These are phyloP conservation scores for Zootoca vivipara DNA, from an alignment of 2,113 vertebrate genomes.

Conservation along the genomic window DNA sequence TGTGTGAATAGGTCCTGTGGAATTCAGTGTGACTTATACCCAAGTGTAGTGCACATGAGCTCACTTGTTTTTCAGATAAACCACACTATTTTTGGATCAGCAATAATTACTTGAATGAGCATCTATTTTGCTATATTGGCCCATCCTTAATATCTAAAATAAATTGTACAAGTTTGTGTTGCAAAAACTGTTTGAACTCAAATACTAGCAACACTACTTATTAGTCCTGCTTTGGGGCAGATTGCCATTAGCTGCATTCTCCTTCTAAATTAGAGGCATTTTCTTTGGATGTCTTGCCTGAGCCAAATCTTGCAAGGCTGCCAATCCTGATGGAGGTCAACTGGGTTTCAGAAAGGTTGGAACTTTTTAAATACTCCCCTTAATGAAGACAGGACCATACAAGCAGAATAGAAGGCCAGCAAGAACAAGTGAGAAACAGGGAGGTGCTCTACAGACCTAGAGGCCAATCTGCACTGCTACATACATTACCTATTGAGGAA, in stretches of 20 bases:
- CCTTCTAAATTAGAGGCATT: not conserved
- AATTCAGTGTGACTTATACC: not conserved
- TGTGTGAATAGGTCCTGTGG: not conserved
- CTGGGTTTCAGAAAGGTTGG: not conserved
- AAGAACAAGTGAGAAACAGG: not conserved
- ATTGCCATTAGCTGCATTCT: not conserved
- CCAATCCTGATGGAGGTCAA: not conserved
- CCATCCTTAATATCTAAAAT: not conserved
- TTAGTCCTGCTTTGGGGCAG: not conserved
- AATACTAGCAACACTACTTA: not conserved
- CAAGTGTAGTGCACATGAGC: not conserved
- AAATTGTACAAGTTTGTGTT: not conserved
- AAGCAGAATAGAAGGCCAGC: not conserved
- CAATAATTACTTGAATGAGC: not conserved
- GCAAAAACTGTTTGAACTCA: not conserved
- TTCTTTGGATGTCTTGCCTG: not conserved
- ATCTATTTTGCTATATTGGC: not conserved
- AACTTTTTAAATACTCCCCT: not conserved
- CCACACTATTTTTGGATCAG: not conserved
- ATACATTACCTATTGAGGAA: not conserved
- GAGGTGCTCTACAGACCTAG: not conserved
- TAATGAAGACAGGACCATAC: not conserved
- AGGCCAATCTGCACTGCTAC: not conserved
- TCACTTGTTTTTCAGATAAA: not conserved
- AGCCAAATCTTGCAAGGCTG: not conserved